Base-by-base conservation (phyloP, 2,888 invertebrate genomes). In the Xylota sylvarum region DNA sequence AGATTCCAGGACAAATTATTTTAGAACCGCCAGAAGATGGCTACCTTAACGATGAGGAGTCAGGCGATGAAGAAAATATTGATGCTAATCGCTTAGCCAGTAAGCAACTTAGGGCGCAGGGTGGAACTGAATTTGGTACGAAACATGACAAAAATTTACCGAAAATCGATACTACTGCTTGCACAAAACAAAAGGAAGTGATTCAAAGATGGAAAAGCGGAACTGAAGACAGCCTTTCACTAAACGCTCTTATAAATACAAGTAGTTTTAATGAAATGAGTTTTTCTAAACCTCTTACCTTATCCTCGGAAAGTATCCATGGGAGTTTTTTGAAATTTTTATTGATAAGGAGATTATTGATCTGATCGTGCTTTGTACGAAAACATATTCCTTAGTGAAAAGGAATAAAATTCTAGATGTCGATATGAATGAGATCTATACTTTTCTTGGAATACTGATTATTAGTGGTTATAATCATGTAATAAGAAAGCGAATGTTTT, bases 401-500 rank as follows among this genome's bases (percentile, higher is more conserved):
- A 50, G 27, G 23, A 23, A 50, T 50, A 50, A 50, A n/a, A n/a
- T n/a, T n/a, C n/a, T n/a, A n/a, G n/a, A n/a, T n/a, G n/a, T n/a
- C n/a, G n/a, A n/a, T n/a, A n/a, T n/a, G n/a, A n/a, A n/a, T n/a
- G 27, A 50, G 5, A 50, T 50, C 23, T 50, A 50, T 27, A 50
- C 46, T 17, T 46, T 46, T 5, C 17, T 46, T 46, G 46, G 46
- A 17, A 46, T 46, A 1, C 50, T 50, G 2, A 50, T 27, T 27
- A 50, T 50, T 27, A 50, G 50, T 7, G 50, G 50, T 27, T 50
- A 50, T 27, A 27, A 27, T 12, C 12, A 50, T 27, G 7, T 7
- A 27, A 23, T 27, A 50, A 50, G 50, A 10, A 50, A 50, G 10
- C 10, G 27, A 50, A 50, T 50, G 27, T 50, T 50, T 50, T 50